Evolutionary conservation across 2,888 invertebrate species (phyloP).

Genomic region (Metacarcinus magister): DNA sequence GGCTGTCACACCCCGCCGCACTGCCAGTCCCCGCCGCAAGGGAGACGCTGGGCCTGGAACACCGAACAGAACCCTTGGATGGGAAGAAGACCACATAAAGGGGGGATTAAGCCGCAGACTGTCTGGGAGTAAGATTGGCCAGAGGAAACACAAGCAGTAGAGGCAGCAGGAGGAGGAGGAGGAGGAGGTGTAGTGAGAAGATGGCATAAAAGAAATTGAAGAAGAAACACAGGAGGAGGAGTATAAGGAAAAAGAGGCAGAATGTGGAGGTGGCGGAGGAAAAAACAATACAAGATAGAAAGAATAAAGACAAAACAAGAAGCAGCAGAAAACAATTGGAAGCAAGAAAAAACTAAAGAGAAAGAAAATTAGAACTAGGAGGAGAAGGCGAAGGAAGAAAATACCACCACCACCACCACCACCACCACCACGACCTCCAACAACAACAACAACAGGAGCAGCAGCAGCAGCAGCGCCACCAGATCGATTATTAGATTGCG

Average conservation of each 20-base stretch:
- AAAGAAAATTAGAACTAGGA: not conserved
- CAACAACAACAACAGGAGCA: not conserved
- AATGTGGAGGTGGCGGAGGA: not conserved
- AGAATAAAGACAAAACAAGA: not conserved
- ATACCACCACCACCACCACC: not conserved
- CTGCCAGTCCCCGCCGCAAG: not conserved
- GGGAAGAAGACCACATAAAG: constrained; percentile 27
- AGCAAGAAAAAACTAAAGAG: not conserved
- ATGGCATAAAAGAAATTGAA: not conserved
- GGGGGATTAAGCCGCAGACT: constrained; percentile 29
- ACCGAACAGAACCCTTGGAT: not conserved
- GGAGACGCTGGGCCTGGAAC: not conserved
- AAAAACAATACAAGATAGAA: not conserved
- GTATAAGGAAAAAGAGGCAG: not conserved
- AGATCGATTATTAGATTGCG: constrained; percentile 51
- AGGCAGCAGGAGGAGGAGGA: not conserved
- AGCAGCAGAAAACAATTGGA: not conserved
- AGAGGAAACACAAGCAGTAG: not conserved
- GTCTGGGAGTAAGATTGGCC: constrained; percentile 33
- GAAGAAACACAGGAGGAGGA: not conserved
- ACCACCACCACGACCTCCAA: not conserved
- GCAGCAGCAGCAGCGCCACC: not conserved
- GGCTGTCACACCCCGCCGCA: not conserved
- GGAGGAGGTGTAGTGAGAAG: not conserved
- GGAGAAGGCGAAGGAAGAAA: not conserved